Evolutionary conservation across 2,113 vertebrate species (phyloP).

Genomic region (Garra rufa): DNA sequence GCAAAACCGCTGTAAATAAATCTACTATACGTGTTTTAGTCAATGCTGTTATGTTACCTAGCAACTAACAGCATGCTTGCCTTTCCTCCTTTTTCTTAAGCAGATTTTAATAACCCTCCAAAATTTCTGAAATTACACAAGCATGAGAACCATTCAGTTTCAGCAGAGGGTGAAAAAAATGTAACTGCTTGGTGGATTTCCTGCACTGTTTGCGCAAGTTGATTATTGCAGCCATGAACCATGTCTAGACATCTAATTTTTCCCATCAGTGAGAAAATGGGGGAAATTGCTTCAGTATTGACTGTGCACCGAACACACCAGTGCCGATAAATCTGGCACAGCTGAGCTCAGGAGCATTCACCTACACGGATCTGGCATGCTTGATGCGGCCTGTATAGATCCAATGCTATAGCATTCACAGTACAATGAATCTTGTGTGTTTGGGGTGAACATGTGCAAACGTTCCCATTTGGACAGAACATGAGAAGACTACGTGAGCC

Average conservation of each 20-base stretch:
- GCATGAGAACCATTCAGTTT: slow-evolving; percentile 30
- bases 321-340: slow-evolving; percentile 2
- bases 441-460: not conserved
- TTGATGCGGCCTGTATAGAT: not conserved
- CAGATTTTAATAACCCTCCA: slow-evolving; percentile 25
- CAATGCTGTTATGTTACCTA: slow-evolving; percentile 43
- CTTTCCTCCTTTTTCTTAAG: slow-evolving; percentile 7
- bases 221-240: slow-evolving; percentile 49
- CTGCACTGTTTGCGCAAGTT: slow-evolving; percentile 36
- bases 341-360: not conserved
- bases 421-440: not conserved
- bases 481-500: not conserved
- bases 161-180: not conserved
- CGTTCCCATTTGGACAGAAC: slow-evolving; percentile 9
- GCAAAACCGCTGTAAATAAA: slow-evolving; percentile 44
- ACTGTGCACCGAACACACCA: not conserved
- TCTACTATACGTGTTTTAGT: slow-evolving; percentile 32
- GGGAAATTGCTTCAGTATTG: slow-evolving; percentile 21
- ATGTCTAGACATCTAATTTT: slow-evolving; percentile 53
- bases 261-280: slow-evolving; percentile 25
- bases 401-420: not conserved
- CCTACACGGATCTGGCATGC: not conserved
- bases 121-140: slow-evolving; percentile 40
- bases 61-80: slow-evolving; percentile 37
- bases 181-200: slow-evolving; percentile 3